phyloP scores from a whole-genome alignment of 1,140 invertebrate species.

The Drosophila ironensis region DNA sequence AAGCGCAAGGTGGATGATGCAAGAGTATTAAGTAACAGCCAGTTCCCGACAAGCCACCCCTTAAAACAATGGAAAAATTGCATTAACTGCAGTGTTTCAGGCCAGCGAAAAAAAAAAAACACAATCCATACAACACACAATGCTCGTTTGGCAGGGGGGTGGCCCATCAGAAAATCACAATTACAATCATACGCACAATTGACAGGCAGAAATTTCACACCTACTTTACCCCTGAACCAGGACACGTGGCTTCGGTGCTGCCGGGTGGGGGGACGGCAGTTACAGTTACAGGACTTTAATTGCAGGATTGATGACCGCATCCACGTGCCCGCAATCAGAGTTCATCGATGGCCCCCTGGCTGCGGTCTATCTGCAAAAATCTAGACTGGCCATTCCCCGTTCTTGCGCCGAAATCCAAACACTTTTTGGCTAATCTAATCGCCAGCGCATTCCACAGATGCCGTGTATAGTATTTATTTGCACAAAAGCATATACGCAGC shows the following conservation, averaged over 20 bases:
- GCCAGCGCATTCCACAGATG: constrained; percentile 40
- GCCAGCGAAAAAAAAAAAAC: not conserved
- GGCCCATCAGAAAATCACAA: constrained; percentile 23
- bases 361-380: not conserved
- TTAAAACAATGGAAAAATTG: constrained; percentile 64
- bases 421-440: constrained; percentile 42
- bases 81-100: constrained; percentile 54
- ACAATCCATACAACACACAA: too few species aligned
- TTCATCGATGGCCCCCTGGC: constrained; percentile 14
- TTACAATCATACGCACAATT: constrained; percentile 57
- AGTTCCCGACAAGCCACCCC: constrained; percentile 39
- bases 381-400: constrained; percentile 28
- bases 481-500: not conserved
- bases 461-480: constrained; percentile 10
- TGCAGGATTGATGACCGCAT: constrained; percentile 59
- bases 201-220: constrained; percentile 66
- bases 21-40: constrained; percentile 61
- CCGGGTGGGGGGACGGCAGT: too few species aligned
- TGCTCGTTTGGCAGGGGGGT: too few species aligned
- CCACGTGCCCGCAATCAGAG: constrained; percentile 60
- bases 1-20: constrained; percentile 76
- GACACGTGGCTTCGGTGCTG: too few species aligned
- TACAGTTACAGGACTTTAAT: constrained; percentile 33
- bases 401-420: constrained; percentile 16
- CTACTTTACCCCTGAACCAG: not conserved